Percentiles rank a stretch among this genome's conserved stretches.
phyloP scores from a whole-genome alignment of 2,888 invertebrate genomes.

The Acrocera orbiculus region DNA sequence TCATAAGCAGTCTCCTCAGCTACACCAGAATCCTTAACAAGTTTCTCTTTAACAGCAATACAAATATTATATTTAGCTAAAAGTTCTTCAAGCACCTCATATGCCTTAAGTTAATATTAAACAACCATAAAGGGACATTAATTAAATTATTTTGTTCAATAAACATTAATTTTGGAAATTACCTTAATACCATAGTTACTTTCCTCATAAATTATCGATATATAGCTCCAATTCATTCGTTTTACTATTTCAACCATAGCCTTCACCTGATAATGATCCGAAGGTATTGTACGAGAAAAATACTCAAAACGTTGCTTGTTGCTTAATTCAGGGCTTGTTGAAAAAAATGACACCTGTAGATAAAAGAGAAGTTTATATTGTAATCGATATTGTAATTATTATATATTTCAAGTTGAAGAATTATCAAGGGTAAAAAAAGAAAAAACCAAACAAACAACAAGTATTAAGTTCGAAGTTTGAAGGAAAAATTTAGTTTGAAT shows the following conservation, averaged over 20 bases:
- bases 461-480: no score
- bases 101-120: slow-evolving; percentile 46
- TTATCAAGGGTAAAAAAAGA: no score
- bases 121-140: neutral
- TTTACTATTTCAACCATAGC: slow-evolving; percentile 89
- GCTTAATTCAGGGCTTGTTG: slow-evolving; percentile 83
- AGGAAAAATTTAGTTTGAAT: no score
- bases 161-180: slow-evolving; percentile 13
- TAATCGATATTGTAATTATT: no score
- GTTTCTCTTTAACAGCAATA: slow-evolving; percentile 84
- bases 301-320: slow-evolving; percentile 90
- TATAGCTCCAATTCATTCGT: slow-evolving; percentile 78
- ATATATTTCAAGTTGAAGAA: no score
- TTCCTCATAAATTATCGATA: slow-evolving; percentile 90
- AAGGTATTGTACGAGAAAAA: slow-evolving; percentile 86
- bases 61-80: slow-evolving; percentile 72
- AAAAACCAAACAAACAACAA: no score
- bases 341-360: slow-evolving; percentile 88
- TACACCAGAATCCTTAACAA: slow-evolving; percentile 90
- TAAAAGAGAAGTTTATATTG: no score
- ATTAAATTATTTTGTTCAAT: neutral
- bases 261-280: slow-evolving; percentile 83
- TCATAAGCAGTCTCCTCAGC: slow-evolving; percentile 77
- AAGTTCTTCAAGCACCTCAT: slow-evolving; percentile 78
- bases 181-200: slow-evolving; percentile 93